Evolutionary conservation across 2,113 vertebrate species (phyloP).

Genomic region (Capreolus pygargus): DNA sequence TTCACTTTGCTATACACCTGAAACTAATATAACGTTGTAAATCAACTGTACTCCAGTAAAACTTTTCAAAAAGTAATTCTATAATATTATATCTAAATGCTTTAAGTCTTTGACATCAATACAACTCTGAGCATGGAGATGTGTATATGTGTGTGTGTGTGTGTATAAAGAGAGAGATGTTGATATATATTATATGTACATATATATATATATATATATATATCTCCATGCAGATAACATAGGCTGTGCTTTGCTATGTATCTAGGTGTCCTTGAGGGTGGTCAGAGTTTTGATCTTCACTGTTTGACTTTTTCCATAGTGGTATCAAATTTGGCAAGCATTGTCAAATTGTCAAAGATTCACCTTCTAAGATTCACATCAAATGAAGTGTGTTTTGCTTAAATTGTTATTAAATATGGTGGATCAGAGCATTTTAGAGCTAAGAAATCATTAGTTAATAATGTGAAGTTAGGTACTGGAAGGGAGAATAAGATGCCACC

Average conservation of each 20-base stretch:
- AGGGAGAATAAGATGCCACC: neutral
- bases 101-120: neutral
- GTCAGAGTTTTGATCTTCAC: neutral
- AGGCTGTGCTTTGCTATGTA: neutral
- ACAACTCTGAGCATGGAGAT: neutral
- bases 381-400: neutral
- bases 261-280: neutral
- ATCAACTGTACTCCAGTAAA: neutral
- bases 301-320: neutral
- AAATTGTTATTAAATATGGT: neutral
- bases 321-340: neutral
- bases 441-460: neutral
- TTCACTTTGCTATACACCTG: neutral
- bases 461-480: neutral
- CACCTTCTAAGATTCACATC: neutral
- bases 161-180: no score
- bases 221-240: neutral
- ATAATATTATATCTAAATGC: neutral
- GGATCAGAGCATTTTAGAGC: neutral
- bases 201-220: no score
- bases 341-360: neutral
- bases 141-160: no score
- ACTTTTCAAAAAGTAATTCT: neutral
- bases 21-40: neutral
- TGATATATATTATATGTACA: no score